Evolutionary conservation across 2,888 invertebrate genomes (phyloP), one percentile per base, ranked within the genome.

Genomic region (Archips crataeganus): DNA sequence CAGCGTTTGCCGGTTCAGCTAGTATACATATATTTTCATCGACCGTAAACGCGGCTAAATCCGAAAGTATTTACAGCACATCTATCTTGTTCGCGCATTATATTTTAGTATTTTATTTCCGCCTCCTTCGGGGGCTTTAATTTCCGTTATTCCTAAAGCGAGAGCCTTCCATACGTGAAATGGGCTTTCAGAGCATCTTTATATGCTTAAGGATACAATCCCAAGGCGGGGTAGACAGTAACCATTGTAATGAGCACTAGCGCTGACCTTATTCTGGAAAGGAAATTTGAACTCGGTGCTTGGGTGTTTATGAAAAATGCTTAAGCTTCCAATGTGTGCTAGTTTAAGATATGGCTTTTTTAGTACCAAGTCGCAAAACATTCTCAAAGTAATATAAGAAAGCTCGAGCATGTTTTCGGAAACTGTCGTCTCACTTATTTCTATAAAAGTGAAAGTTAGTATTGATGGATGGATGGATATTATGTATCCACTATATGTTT

Each of bases 51-150:
- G 13, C 45, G 32, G n/a, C 10, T 42, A 42, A 62, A 71, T 62
- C 36, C 61, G 34, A 54, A 34, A 51, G 59, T 49, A 73, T 68
- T 64, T 63, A 59, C 57, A 47, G 13, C 62, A 10, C 59, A 63
- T 64, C 68, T 59, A 59, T 73, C 68, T 64, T 34, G 15, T n/a
- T 47, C 54, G 59, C 15, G 42, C 68, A 69, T 73, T 73, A 69
- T 64, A 64, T 73, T 73, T 73, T 73, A 73, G 73, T 73, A 69
- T 73, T 73, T 73, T 73, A 69, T 73, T 73, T 73, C 73, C 73
- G 73, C 32, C 36, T 47, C 32, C 57, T 36, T 34, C 32, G 15
- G 62, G 36, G 47, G 68, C 73, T 64, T 69, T 73, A 69, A 73
- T 73, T 73, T 73, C 73, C 73, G 73, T 64, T 73, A 73, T 73